Evolutionary conservation across 30 jellyfish, hydroid and myxozoan species (phyloP).

Genomic region (Euphysa ruthae): DNA sequence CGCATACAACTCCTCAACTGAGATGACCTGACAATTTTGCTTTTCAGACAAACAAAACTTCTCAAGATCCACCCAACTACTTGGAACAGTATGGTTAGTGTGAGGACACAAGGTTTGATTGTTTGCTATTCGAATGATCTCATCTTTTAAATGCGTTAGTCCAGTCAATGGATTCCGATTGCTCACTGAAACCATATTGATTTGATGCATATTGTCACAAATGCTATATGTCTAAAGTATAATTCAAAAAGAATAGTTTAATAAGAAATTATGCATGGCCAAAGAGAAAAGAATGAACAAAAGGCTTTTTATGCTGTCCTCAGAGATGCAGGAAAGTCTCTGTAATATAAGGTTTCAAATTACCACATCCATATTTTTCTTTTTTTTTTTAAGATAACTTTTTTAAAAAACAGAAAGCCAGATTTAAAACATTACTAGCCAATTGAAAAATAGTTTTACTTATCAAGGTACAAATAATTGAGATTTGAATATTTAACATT

Average conservation of each 20-base stretch:
- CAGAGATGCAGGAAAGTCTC: no score
- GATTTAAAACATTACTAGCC: not conserved
- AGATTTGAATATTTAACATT: no score
- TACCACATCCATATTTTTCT: no score
- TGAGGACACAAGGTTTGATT: slow-evolving; percentile 42
- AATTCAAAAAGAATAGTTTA: no score
- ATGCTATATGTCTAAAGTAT: not conserved
- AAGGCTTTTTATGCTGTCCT: no score
- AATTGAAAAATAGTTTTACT: not conserved
- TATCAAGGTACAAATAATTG: no score
- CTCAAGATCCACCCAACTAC: slow-evolving; percentile 52
- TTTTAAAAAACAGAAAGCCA: not conserved
- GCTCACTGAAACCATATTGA: slow-evolving; percentile 50
- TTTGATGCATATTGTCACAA: not conserved
- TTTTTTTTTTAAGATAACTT: no score
- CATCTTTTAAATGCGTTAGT: slow-evolving; percentile 29
- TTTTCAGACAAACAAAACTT: slow-evolving; percentile 18
- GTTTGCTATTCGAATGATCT: slow-evolving; percentile 43
- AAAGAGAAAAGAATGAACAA: no score
- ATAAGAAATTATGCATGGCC: no score
- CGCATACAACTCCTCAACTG: slow-evolving; percentile 8
- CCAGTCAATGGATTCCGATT: slow-evolving; percentile 41
- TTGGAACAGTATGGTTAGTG: slow-evolving; percentile 47
- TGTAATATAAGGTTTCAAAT: no score
- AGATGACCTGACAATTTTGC: slow-evolving; percentile 25